phyloP scores from a whole-genome alignment of 2,113 vertebrate genomes.

The Propithecus coquereli region DNA sequence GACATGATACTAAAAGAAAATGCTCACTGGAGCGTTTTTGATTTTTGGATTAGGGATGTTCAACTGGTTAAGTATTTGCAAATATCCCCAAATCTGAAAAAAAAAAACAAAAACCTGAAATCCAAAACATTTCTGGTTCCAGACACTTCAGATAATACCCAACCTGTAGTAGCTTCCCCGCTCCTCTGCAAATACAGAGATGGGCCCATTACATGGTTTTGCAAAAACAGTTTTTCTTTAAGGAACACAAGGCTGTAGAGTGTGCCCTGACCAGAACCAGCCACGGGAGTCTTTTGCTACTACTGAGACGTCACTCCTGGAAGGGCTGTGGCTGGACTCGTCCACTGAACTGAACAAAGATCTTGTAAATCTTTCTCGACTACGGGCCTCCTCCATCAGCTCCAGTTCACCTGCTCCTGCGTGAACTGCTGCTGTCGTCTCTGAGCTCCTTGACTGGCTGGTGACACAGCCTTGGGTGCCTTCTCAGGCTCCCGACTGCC shows the following conservation, averaged over 20 bases:
- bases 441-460: neutral
- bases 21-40: neutral
- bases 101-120: neutral
- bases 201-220: neutral
- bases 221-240: neutral
- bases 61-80: neutral
- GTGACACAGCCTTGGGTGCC: neutral
- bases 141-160: neutral
- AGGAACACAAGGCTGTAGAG: neutral
- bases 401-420: neutral
- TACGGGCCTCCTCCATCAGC: neutral
- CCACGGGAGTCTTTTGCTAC: neutral
- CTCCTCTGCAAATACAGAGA: neutral
- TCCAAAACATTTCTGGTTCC: neutral
- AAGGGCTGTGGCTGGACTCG: neutral
- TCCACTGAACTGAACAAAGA: neutral
- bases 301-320: neutral
- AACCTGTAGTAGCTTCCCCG: neutral
- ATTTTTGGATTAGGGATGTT: neutral
- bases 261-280: neutral
- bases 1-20: too few relatives aligned
- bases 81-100: neutral
- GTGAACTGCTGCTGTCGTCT: neutral
- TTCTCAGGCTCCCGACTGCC: neutral
- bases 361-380: neutral